Evolutionary conservation across 1,140 invertebrate genomes (phyloP), one percentile per base, ranked within the genome.

Genomic region (Diprion similis): DNA sequence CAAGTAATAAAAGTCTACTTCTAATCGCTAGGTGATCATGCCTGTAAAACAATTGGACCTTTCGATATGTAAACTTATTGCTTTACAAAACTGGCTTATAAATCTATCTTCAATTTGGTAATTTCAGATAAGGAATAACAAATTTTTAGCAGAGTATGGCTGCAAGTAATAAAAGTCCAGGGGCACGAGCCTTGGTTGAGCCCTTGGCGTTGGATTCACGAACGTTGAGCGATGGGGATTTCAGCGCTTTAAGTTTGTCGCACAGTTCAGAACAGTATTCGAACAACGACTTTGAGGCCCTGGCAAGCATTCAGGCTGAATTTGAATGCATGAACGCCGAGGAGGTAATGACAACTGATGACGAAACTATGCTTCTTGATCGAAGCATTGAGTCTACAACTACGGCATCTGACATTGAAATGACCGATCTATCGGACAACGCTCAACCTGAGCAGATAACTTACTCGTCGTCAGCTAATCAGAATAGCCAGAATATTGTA

Each of bases 301-400:
- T 89, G 64, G 86, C 84, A 10, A 86, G 85, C 71, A 88, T 89
- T 73, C 83, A 88, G 79, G 84, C 85, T 0, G 88, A 88, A 73
- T 78, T 89, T 18, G 87, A 89, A 70, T 86, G 84, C 11, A 87
- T 89, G 80, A 85, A 86, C 72, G 80, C 87, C 13, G 87, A 88
- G 24, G 87, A 88, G 80, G 85, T 87, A 64, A 85, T 86, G 71
- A 81, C 84, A 19, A 85, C 81, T 0, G 85, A 86, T 13, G 86
- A 87, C 10, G 78, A 80, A 1, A 78, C 79, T 37, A 78, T 78
- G 48, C 71, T 80, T 13, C 78, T 84, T 24, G 77, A 78, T 48
- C 72, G 70, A 18, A 78, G 75, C 19, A 67, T 75, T 72, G 76
- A 76, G 65, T 75, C 80, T 37, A 83, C 84, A 70, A 84, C 81